Conservation (phyloP, 1,140 invertebrate genomes). For the Drosophila pectinifera region DNA sequence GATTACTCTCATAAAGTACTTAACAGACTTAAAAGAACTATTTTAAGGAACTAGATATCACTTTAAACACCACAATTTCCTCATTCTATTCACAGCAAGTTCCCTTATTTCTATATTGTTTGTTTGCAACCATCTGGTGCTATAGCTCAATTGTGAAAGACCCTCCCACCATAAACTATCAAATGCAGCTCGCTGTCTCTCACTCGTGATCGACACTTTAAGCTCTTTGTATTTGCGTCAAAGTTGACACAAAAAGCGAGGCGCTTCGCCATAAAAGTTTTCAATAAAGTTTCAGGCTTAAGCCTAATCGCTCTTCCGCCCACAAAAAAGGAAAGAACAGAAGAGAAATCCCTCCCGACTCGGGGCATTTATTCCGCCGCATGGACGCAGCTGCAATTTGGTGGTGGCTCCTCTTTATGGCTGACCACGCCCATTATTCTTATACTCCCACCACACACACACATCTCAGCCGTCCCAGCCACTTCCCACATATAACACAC, state of each 20-base stretch:
- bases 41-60: too few species aligned
- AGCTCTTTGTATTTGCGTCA: slow-evolving; percentile 23
- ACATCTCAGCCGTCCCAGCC: background rate
- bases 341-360: background rate
- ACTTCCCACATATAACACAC: slow-evolving; percentile 35
- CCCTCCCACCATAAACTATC: slow-evolving; percentile 20
- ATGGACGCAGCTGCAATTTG: slow-evolving; percentile 43
- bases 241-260: slow-evolving; percentile 32
- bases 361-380: background rate
- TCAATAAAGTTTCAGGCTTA: slow-evolving; percentile 75
- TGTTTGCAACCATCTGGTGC: background rate
- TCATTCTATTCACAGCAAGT: background rate
- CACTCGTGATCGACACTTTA: slow-evolving; percentile 12
- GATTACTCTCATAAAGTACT: background rate
- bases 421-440: slow-evolving; percentile 47
- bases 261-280: slow-evolving; percentile 51
- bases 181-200: slow-evolving; percentile 8
- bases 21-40: background rate
- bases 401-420: slow-evolving; percentile 34
- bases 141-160: slow-evolving; percentile 3
- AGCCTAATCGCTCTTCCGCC: slow-evolving; percentile 60
- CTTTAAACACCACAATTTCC: too few species aligned
- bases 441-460: slow-evolving; percentile 1
- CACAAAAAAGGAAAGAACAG: background rate
- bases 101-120: background rate